These are phyloP conservation scores for Ips typographus DNA, from an alignment of 1,140 invertebrate genomes.

Conservation along the genomic window DNA sequence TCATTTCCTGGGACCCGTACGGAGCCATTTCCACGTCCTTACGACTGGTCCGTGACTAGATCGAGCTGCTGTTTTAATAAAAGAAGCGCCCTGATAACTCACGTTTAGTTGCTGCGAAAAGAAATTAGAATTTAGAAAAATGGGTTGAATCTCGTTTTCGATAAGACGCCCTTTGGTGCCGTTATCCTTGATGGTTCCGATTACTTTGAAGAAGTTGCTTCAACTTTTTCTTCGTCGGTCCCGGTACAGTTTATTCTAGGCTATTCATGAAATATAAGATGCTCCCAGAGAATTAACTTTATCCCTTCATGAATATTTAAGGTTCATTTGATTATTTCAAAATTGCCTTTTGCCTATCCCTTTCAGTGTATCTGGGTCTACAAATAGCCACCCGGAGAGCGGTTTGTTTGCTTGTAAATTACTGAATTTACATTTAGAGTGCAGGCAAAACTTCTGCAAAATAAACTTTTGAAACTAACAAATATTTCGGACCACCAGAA, in stretches of 20 bases:
- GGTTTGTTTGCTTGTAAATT: conserved; percentile 33
- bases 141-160: not conserved
- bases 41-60: conserved; percentile 38
- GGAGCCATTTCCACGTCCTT: conserved; percentile 43
- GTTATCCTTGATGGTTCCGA: too few relatives aligned
- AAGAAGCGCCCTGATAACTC: conserved; percentile 26
- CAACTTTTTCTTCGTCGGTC: too few relatives aligned
- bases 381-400: conserved; percentile 10
- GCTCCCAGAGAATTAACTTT: conserved; percentile 22
- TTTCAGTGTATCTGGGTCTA: conserved; percentile 25
- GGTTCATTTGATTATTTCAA: conserved; percentile 31
- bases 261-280: not conserved
- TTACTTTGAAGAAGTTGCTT: too few relatives aligned
- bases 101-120: conserved; percentile 33
- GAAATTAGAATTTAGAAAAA: conserved; percentile 29
- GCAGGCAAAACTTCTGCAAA: conserved; percentile 16
- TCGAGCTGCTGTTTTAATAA: conserved; percentile 38
- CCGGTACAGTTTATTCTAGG: too few relatives aligned
- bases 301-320: conserved; percentile 30
- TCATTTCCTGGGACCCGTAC: conserved; percentile 42
- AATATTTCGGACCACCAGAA: not conserved
- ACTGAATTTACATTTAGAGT: conserved; percentile 28
- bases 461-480: conserved; percentile 27
- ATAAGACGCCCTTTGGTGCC: not conserved
- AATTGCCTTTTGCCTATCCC: conserved; percentile 27